These are phyloP conservation scores for Bhutanitis thaidina DNA, from an alignment of 2,888 invertebrate species.

Conservation along the genomic window DNA sequence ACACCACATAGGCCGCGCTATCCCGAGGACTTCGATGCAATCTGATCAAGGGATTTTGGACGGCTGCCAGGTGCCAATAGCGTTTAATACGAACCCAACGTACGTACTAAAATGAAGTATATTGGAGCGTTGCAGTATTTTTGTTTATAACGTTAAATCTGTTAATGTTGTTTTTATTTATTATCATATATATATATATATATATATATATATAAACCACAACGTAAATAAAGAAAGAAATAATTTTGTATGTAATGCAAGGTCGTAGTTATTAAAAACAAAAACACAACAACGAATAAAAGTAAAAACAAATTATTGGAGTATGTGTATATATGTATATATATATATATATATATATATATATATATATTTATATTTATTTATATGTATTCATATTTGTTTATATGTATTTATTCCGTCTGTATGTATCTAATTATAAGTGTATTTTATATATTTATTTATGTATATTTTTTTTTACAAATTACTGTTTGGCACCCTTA, in stretches of 20 bases:
- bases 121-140: no score
- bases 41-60: slow-evolving; percentile 17
- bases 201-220: background rate
- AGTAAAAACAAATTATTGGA: no score
- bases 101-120: background rate
- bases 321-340: background rate
- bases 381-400: background rate
- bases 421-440: background rate
- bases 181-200: background rate
- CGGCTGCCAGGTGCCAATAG: slow-evolving; percentile 10
- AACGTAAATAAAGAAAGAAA: no score
- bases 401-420: background rate
- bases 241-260: no score
- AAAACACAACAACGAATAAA: no score
- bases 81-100: slow-evolving; percentile 4
- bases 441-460: background rate
- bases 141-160: no score
- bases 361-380: background rate
- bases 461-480: background rate
- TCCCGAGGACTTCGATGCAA: slow-evolving; percentile 17
- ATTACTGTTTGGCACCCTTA: no score
- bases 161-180: no score
- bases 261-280: no score
- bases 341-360: background rate
- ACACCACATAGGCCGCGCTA: slow-evolving; percentile 7